Evolutionary conservation across 2,797 vertebrate genomes (phyloP).

Genomic region (Hybognathus amarus): DNA sequence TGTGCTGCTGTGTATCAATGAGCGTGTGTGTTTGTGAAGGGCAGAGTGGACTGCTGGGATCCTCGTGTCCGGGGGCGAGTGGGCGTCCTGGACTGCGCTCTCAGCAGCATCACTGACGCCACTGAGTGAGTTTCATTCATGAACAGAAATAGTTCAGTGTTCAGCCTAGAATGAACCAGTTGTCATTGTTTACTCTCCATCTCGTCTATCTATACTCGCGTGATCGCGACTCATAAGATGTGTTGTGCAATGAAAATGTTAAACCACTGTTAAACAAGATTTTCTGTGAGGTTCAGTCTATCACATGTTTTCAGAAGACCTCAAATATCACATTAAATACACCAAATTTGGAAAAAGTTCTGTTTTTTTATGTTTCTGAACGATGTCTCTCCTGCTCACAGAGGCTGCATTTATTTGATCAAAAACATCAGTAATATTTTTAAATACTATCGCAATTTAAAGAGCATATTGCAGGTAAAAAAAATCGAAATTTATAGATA

Average conservation of each 20-base stretch:
- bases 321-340: background rate
- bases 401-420: background rate
- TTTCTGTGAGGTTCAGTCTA: background rate
- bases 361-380: background rate
- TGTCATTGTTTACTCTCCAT: background rate
- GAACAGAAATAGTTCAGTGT: background rate
- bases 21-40: conserved; percentile 72
- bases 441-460: too few species aligned
- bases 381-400: background rate
- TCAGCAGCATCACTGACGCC: conserved; percentile 88
- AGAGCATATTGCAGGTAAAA: too few species aligned
- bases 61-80: conserved; percentile 87
- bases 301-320: background rate
- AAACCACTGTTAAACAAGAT: background rate
- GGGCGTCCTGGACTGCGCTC: conserved; percentile 89
- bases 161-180: background rate
- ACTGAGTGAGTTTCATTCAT: conserved; percentile 83
- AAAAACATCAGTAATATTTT: background rate
- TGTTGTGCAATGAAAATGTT: too few species aligned
- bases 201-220: background rate
- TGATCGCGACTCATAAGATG: background rate
- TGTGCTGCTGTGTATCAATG: background rate
- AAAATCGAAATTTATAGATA: too few species aligned
- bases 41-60: conserved; percentile 97
- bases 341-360: background rate